Percentiles rank a stretch among this genome's conserved stretches.
Conservation (phyloP, 2,113 vertebrate species). For the Lathamus discolor region DNA sequence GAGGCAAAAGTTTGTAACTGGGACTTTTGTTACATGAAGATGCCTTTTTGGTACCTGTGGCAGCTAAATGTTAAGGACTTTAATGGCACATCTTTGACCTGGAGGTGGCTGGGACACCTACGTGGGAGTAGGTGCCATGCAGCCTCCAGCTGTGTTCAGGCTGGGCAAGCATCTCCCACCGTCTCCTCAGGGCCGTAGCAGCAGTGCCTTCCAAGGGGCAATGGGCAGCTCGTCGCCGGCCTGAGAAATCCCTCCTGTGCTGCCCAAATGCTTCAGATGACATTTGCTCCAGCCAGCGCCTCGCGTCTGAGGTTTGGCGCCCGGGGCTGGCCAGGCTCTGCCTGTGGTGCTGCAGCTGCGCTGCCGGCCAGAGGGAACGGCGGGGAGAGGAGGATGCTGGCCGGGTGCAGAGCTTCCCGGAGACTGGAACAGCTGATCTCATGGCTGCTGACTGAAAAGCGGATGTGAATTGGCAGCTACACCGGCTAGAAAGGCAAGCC, state of each 20-base stretch:
- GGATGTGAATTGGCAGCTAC: conserved; percentile 48
- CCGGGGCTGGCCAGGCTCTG: neutral
- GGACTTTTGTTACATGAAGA: neutral
- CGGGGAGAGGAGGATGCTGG: conserved; percentile 10
- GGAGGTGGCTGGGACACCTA: neutral
- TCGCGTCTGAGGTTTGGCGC: neutral
- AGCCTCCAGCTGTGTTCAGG: neutral
- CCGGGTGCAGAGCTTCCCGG: neutral
- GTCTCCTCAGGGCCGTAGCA: rapidly evolving
- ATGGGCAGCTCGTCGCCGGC: neutral
- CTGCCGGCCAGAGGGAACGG: neutral
- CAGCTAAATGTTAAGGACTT: neutral
- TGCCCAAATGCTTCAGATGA: neutral
- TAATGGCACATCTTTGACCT: neutral
- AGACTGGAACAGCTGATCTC: conserved; percentile 51
- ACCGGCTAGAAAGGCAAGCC: neutral
- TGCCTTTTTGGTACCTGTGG: neutral
- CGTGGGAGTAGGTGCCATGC: rapidly evolving
- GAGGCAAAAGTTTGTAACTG: neutral
- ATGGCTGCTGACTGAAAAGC: conserved; percentile 39
- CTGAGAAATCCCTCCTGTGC: neutral
- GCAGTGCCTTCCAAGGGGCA: neutral
- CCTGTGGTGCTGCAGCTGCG: neutral
- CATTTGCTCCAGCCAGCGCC: neutral
- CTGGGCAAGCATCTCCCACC: rapidly evolving